phyloP scores from a whole-genome alignment of 2,113 vertebrate genomes.

The Larimichthys crocea region DNA sequence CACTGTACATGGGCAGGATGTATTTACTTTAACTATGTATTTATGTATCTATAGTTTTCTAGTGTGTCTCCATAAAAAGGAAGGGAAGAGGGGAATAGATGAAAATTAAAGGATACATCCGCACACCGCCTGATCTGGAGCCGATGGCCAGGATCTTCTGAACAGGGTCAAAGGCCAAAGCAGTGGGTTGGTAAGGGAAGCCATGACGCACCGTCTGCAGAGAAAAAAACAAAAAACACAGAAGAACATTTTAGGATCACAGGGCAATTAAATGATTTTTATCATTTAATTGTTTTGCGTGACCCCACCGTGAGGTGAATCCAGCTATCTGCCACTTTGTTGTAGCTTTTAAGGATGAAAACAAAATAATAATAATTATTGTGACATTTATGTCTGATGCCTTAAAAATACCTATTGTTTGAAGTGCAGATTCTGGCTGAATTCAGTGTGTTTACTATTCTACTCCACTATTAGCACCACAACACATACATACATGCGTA shows the following conservation, averaged over 20 bases:
- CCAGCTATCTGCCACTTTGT: neutral
- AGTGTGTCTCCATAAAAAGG: conserved; percentile 12
- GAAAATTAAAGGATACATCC: conserved; percentile 95
- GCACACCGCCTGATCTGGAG: conserved; percentile 92
- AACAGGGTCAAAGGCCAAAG: conserved; percentile 96
- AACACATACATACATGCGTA: neutral
- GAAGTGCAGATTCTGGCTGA: neutral
- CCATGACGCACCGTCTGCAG: conserved; percentile 97
- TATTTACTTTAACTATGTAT: neutral
- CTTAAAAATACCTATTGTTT: neutral
- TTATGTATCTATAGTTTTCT: neutral
- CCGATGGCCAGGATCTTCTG: conserved; percentile 98
- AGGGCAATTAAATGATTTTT: neutral
- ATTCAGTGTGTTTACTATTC: neutral
- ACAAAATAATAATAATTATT: too few relatives aligned
- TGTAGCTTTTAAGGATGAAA: too few relatives aligned
- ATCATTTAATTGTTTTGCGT: conserved; percentile 4
- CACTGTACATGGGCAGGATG: too few relatives aligned
- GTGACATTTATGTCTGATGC: conserved; percentile 5
- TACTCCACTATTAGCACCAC: neutral
- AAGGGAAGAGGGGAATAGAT: neutral
- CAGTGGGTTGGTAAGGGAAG: conserved; percentile 95
- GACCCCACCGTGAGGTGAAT: neutral
- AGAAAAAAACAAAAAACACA: conserved; percentile 40
- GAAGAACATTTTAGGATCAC: neutral